Evolutionary conservation across 2,113 vertebrate genomes (phyloP).

Genomic region (Malurus melanocephalus): DNA sequence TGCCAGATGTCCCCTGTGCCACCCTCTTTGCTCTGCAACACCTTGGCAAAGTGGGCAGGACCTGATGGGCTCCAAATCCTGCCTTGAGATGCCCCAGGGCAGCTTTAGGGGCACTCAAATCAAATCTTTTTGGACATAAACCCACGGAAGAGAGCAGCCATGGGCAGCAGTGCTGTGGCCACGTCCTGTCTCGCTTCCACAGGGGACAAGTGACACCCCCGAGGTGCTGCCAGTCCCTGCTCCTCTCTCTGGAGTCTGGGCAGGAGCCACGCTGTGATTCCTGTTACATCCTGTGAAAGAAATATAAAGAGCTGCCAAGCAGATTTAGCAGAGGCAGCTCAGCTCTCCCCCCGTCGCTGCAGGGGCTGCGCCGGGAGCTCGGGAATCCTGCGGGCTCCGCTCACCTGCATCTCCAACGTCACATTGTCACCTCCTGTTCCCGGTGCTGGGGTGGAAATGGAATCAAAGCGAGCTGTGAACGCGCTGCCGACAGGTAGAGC

Average conservation of each 20-base stretch:
- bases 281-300: background rate
- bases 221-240: background rate
- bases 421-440: fast-evolving
- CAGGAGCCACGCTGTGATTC: background rate
- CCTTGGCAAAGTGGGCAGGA: background rate
- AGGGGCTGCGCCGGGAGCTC: background rate
- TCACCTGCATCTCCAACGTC: background rate
- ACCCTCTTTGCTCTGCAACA: background rate
- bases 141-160: background rate
- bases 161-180: background rate
- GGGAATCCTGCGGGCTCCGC: fast-evolving
- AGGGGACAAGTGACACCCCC: background rate
- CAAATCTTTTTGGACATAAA: background rate
- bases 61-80: background rate
- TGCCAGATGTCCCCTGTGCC: background rate
- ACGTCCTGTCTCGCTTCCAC: fast-evolving
- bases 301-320: background rate
- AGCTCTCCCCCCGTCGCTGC: background rate
- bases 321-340: conserved; percentile 1
- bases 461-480: background rate
- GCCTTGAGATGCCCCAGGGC: background rate
- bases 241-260: background rate
- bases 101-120: background rate
- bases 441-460: background rate
- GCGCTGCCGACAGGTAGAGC: background rate